A percentile compares a stretch with the other conserved stretches of the same genome.
These are phyloP conservation scores for Cotesia glomerata DNA, from an alignment of 1,140 invertebrate genomes.

Conservation along the genomic window DNA sequence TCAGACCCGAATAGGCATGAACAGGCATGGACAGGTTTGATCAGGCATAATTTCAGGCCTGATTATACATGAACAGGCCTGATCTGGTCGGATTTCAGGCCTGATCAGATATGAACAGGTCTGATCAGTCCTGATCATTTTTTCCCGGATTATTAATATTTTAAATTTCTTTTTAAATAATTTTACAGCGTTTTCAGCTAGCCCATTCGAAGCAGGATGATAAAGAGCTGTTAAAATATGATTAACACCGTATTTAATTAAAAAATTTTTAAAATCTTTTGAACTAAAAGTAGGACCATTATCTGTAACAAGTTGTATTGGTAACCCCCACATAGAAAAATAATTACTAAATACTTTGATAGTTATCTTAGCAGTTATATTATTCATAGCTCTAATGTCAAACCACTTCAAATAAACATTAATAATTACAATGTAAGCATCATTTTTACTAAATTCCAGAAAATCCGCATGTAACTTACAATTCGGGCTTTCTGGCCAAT, in stretches of 20 bases:
- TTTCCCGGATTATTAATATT: neutral
- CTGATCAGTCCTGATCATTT: too few species aligned
- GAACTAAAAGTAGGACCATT: conserved; percentile 37
- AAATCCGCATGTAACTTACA: too few species aligned
- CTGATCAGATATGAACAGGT: too few species aligned
- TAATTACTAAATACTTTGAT: conserved; percentile 34
- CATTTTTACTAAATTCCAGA: too few species aligned
- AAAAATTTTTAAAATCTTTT: conserved; percentile 33
- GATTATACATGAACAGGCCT: too few species aligned
- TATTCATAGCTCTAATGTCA: conserved; percentile 3
- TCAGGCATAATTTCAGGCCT: too few species aligned
- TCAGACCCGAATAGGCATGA: too few species aligned
- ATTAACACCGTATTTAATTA: conserved; percentile 24
- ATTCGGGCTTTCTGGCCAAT: too few species aligned
- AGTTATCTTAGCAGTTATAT: conserved; percentile 26
- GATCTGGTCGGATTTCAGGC: too few species aligned
- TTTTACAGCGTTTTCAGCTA: neutral
- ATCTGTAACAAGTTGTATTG: conserved; percentile 33
- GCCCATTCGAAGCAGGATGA: neutral
- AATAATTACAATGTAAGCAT: conserved; percentile 11
- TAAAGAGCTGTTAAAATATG: conserved; percentile 28
- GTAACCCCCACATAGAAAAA: conserved; percentile 36
- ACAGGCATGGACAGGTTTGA: too few species aligned
- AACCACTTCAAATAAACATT: conserved; percentile 35
- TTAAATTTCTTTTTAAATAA: neutral